These are phyloP conservation scores for Chrysodeixis includens DNA, from an alignment of 2,888 invertebrate species.

Conservation along the genomic window DNA sequence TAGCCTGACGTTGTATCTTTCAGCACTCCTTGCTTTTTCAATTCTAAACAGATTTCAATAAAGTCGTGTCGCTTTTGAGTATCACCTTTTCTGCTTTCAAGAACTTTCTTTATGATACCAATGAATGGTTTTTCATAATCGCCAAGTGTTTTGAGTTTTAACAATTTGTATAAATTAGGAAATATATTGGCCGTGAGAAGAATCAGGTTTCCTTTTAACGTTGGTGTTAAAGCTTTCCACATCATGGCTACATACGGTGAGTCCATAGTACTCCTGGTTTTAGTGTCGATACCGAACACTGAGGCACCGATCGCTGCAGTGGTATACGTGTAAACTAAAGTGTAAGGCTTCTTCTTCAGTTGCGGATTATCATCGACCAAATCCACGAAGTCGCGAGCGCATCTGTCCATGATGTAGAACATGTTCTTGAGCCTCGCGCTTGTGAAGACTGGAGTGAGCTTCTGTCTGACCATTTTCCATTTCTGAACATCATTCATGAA, in stretches of 20 bases:
- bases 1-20: slow-evolving; percentile 67
- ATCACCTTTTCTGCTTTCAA: slow-evolving; percentile 63
- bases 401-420: slow-evolving; percentile 75
- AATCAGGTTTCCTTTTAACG: slow-evolving; percentile 55
- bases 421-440: slow-evolving; percentile 78
- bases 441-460: slow-evolving; percentile 79
- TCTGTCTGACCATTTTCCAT: slow-evolving; percentile 79
- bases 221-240: slow-evolving; percentile 64
- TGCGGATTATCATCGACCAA: slow-evolving; percentile 63
- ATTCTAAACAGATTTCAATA: slow-evolving; percentile 72
- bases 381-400: slow-evolving; percentile 71
- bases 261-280: slow-evolving; percentile 72
- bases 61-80: slow-evolving; percentile 69
- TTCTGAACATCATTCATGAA: slow-evolving; percentile 72
- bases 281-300: slow-evolving; percentile 81
- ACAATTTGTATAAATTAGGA: slow-evolving; percentile 63
- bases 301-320: slow-evolving; percentile 76
- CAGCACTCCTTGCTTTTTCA: slow-evolving; percentile 73
- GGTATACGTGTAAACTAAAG: slow-evolving; percentile 71
- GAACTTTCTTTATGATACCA: slow-evolving; percentile 68
- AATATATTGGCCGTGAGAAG: slow-evolving; percentile 58
- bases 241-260: slow-evolving; percentile 75
- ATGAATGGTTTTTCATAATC: slow-evolving; percentile 74
- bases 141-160: slow-evolving; percentile 70
- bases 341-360: slow-evolving; percentile 64